Conservation (phyloP, 2,888 invertebrate species). For the Campopleginae sp. region DNA sequence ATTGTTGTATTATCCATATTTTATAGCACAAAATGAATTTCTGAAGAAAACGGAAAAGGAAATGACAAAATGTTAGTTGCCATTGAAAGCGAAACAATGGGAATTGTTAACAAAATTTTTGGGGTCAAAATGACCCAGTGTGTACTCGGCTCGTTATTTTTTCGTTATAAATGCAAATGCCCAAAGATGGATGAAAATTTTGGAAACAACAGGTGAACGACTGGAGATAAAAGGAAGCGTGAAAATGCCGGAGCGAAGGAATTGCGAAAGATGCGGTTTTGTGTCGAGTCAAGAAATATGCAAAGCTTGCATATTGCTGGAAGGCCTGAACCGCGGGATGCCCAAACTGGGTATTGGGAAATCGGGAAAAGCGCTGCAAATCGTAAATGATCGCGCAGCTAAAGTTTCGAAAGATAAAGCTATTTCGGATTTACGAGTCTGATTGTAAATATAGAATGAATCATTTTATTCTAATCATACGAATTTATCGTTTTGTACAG, state of each 20-base stretch:
- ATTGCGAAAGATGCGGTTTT: slow-evolving; percentile 94
- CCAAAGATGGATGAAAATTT: slow-evolving; percentile 64
- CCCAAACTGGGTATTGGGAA: slow-evolving; percentile 96
- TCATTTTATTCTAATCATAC: background rate
- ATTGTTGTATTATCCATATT: too few species aligned
- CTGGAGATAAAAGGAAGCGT: slow-evolving; percentile 92
- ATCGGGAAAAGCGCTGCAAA: slow-evolving; percentile 89
- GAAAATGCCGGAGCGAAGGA: slow-evolving; percentile 92
- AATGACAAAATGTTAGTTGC: too few species aligned
- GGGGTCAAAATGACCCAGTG: too few species aligned
- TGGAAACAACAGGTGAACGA: slow-evolving; percentile 90
- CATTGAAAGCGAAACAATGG: too few species aligned
- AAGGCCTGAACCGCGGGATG: slow-evolving; percentile 97
- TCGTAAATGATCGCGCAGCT: slow-evolving; percentile 66
- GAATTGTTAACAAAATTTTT: too few species aligned
- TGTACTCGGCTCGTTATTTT: background rate
- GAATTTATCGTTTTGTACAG: slow-evolving; percentile 1
- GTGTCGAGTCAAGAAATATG: slow-evolving; percentile 97
- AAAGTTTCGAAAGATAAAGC: slow-evolving; percentile 27
- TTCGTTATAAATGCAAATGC: background rate
- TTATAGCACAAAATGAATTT: too few species aligned
- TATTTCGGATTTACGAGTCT: slow-evolving; percentile 50
- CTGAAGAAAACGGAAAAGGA: too few species aligned
- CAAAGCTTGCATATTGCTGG: slow-evolving; percentile 97
- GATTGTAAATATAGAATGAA: slow-evolving; percentile 7